Base-by-base conservation (phyloP, 2,888 invertebrate species). In the Osmoderma eremita region DNA sequence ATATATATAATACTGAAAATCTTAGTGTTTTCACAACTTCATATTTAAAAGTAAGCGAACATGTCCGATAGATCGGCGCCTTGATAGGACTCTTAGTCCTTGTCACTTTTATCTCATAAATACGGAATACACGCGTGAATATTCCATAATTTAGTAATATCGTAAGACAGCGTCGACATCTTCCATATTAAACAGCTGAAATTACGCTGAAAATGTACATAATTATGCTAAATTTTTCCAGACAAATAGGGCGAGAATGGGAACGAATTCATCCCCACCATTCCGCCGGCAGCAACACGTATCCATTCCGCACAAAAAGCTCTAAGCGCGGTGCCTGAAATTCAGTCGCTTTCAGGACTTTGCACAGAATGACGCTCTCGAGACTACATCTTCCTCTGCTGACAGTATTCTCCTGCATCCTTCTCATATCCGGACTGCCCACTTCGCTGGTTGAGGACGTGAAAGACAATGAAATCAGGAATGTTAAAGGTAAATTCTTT, bases 381-480 rank as follows among this genome's bases (percentile, higher is more conserved):
- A 50, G 51, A 56, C 38, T 50, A 42, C 65, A 49, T 48, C 48
- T 65, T 20, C 45, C 56, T 15, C 24, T 63, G 39, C 62, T 64
- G 63, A 61, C 53, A 36, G 38, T 65, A 53, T 48, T 68, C 13
- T 65, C 61, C 36, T 68, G 61, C 54, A 61, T 68, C 17, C 18
- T 61, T 17, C 20, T 65, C 12, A 58, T 45, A 22, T 49, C 71
- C 22, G 78, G 80, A 20, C 72, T 82, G 49, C 82, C 82, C 2
- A 75, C 80, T 2, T 80, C 82, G n/a, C 70, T 82, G 65, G 76
- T 82, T 2, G 80, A 82, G 67, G 79, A 82, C 69, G 79, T 81
- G 58, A 81, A 81, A 71, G 76, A 77, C 50, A 79, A 77, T 58
- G 79, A 81, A 67, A 67, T 78, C 56, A 74, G 77, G 65, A 75